These are phyloP conservation scores for Phainopepla nitens DNA, from an alignment of 2,113 vertebrate species.

Conservation along the genomic window DNA sequence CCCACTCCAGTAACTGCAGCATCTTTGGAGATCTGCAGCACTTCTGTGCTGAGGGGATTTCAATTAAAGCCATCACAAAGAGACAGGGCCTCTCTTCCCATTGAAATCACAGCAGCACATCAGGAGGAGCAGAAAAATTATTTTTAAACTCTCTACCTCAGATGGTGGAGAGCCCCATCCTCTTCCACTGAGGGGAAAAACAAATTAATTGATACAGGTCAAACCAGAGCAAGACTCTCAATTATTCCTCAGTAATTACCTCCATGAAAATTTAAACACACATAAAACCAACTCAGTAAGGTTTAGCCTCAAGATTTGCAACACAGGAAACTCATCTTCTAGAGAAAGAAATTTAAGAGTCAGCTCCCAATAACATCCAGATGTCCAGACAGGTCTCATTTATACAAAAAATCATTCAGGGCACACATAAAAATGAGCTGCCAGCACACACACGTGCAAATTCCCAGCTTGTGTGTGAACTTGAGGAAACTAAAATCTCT, in stretches of 20 bases:
- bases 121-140: not conserved
- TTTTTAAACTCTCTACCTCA: not conserved
- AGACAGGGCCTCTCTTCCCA: not conserved
- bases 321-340: not conserved
- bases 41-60: not conserved
- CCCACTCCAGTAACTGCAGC: not conserved
- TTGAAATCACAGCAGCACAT: not conserved
- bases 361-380: not conserved
- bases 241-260: constrained; percentile 36
- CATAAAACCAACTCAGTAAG: not conserved
- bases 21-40: not conserved
- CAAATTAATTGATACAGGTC: constrained; percentile 51
- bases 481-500: not conserved
- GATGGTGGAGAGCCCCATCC: not conserved
- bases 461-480: not conserved
- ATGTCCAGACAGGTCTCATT: not conserved
- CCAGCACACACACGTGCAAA: not conserved
- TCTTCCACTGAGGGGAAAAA: not conserved
- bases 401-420: not conserved
- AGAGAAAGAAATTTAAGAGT: not conserved
- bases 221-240: constrained; percentile 7
- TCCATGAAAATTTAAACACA: constrained; percentile 37
- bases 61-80: not conserved
- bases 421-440: not conserved
- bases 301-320: not conserved